Percentiles rank a stretch among this genome's conserved stretches.
phyloP scores from a whole-genome alignment of 64 coral and sea anemone genomes.

The Astreopora myriophthalma region DNA sequence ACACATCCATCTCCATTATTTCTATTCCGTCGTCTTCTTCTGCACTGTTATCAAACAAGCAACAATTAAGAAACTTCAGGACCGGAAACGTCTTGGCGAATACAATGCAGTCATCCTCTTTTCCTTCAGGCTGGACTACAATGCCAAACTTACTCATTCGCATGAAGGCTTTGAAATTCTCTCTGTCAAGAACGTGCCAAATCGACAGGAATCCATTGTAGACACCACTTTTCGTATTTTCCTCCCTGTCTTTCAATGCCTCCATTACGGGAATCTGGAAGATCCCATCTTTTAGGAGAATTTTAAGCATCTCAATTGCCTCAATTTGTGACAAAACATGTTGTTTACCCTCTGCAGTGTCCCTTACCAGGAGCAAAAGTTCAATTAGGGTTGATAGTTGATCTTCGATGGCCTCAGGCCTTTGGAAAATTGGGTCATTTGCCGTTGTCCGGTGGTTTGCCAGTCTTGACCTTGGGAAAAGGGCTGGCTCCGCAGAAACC shows the following conservation, averaged over 20 bases:
- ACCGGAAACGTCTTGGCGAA: conserved; percentile 11
- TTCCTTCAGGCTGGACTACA: conserved; percentile 50
- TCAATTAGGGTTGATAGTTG: conserved; percentile 61
- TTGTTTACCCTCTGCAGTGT: neutral
- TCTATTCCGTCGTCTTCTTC: neutral
- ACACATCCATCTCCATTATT: conserved; percentile 67
- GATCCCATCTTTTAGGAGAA: conserved; percentile 7
- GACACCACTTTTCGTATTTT: conserved; percentile 2
- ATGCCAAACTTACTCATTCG: conserved; percentile 48
- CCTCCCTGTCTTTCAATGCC: neutral
- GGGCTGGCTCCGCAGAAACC: conserved; percentile 32
- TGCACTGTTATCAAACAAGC: neutral
- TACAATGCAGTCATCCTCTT: conserved; percentile 49
- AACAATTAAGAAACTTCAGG: neutral
- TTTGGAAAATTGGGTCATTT: conserved; percentile 10
- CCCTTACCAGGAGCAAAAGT: conserved; percentile 32
- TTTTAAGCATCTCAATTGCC: conserved; percentile 6
- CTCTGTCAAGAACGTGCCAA: conserved; percentile 52
- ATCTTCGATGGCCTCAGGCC: conserved; percentile 26
- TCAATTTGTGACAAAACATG: conserved; percentile 22
- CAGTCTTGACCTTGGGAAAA: conserved; percentile 45
- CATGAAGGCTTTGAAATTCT: conserved; percentile 58
- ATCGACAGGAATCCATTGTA: conserved; percentile 52
- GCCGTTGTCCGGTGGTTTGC: neutral
- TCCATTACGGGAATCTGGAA: conserved; percentile 43